These are phyloP conservation scores for Drosophila birchii DNA, from an alignment of 2,888 invertebrate species.

Conservation along the genomic window DNA sequence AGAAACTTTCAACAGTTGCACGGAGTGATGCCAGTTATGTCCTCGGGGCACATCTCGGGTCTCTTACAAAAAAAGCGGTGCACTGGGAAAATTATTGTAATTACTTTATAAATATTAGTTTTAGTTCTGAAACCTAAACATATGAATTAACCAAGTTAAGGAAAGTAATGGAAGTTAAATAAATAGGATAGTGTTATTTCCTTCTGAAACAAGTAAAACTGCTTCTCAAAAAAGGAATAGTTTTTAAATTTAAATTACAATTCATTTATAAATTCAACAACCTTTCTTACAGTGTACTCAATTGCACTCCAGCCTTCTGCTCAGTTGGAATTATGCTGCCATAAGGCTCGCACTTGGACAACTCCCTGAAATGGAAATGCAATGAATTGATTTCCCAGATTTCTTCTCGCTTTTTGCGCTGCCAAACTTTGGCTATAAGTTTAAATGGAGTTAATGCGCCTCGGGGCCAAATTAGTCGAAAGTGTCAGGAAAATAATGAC, in stretches of 20 bases:
- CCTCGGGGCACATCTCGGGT: slow-evolving; percentile 44
- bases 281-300: neutral
- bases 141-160: neutral
- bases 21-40: slow-evolving; percentile 33
- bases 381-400: slow-evolving; percentile 51
- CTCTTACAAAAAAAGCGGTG: slow-evolving; percentile 6
- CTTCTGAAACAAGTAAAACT: neutral
- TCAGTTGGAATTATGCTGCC: slow-evolving; percentile 53
- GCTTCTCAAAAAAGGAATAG: neutral
- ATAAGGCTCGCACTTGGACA: slow-evolving; percentile 57
- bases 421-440: slow-evolving; percentile 48
- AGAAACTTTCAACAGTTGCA: slow-evolving; percentile 43
- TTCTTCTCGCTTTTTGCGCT: slow-evolving; percentile 20
- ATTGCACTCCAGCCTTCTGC: slow-evolving; percentile 26
- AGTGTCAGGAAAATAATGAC: slow-evolving; percentile 47
- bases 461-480: slow-evolving; percentile 46
- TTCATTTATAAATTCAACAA: neutral
- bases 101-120: neutral
- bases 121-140: neutral
- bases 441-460: slow-evolving; percentile 52
- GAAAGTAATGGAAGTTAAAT: neutral
- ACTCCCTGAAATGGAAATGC: slow-evolving; percentile 47
- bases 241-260: neutral
- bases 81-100: neutral
- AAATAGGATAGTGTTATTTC: too few species aligned